These are phyloP conservation scores for Polyommatus icarus DNA, from an alignment of 2,888 invertebrate species.

Conservation along the genomic window DNA sequence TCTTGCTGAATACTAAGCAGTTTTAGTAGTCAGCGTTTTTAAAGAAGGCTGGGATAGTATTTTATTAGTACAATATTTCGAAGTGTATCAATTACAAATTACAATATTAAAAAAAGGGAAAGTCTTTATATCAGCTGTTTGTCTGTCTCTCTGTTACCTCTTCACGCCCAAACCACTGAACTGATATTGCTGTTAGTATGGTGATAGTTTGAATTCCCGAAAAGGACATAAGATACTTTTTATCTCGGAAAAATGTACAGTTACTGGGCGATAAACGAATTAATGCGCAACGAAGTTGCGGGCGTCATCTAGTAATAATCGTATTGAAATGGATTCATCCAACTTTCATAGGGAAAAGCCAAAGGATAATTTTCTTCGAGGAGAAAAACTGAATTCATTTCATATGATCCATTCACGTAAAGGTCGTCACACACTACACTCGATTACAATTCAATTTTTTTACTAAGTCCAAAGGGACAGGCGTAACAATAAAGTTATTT, in stretches of 20 bases:
- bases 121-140: too few species aligned
- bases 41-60: background rate
- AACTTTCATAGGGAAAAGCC: background rate
- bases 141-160: too few species aligned
- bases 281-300: too few species aligned
- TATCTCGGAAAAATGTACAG: too few species aligned
- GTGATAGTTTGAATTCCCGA: too few species aligned
- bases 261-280: too few species aligned
- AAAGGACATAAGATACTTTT: too few species aligned
- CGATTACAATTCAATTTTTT: background rate
- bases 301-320: background rate
- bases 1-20: background rate
- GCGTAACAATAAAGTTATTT: too few species aligned
- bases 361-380: background rate
- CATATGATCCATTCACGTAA: background rate
- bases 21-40: background rate
- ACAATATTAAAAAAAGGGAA: too few species aligned
- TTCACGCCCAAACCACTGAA: too few species aligned
- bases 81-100: background rate
- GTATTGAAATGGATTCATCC: background rate
- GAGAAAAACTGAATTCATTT: conserved; percentile 5
- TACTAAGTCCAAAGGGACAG: too few species aligned
- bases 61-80: background rate
- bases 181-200: too few species aligned
- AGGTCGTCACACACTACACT: background rate